phyloP scores from a whole-genome alignment of 2,797 vertebrate genomes.

The Stomatorhinus walkeri region DNA sequence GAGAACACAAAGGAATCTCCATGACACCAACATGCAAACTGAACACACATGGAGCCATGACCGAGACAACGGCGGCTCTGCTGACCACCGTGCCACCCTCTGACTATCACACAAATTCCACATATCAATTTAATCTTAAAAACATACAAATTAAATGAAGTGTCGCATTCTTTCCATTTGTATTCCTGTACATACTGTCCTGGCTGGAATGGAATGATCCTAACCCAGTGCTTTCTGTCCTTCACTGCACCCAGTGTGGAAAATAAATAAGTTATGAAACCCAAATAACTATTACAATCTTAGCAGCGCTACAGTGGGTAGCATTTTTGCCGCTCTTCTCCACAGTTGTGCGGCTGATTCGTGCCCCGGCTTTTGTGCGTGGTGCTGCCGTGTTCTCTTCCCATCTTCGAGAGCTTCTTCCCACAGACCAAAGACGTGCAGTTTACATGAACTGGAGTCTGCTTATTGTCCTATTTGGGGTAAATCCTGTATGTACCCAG shows the following conservation, averaged over 20 bases:
- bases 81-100: background rate
- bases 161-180: background rate
- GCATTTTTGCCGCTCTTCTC: background rate
- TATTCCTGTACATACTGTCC: background rate
- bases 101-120: background rate
- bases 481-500: background rate
- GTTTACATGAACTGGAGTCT: background rate
- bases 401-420: background rate
- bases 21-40: background rate
- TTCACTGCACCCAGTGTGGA: background rate
- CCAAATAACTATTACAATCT: background rate
- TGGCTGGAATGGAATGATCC: background rate
- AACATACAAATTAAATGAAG: background rate
- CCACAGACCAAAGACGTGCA: background rate
- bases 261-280: background rate
- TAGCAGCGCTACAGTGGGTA: background rate
- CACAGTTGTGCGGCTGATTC: background rate
- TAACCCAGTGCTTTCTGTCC: background rate
- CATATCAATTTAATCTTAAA: background rate
- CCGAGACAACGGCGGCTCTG: background rate
- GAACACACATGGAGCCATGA: background rate
- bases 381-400: background rate
- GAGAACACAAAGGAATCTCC: background rate
- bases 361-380: background rate
- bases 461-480: background rate